Base-by-base conservation (phyloP, 2,888 invertebrate species). In the Euzetes globulus region DNA sequence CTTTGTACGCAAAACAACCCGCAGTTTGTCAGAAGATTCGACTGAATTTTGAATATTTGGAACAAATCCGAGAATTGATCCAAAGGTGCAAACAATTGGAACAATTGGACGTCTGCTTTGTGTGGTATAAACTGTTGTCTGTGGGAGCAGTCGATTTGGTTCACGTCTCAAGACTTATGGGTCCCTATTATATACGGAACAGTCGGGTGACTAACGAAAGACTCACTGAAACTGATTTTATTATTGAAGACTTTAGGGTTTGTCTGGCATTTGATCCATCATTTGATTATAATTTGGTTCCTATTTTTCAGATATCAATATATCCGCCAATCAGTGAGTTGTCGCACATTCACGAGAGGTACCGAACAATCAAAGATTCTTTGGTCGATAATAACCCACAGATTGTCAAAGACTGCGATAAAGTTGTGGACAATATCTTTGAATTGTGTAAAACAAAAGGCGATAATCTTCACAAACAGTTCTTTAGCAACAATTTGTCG, bases 331-430 rank as follows among this genome's bases (percentile, higher is more conserved):
- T 68, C 7, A 22, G 45, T 33, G 68, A 68, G 33, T 68, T 68
- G 45, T 68, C 68, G 19, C 41, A 68, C 68, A 68, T 68, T 33
- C 68, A 68, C 68, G 41, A 68, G 19, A 37, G 45, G 68, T 68
- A 68, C 22, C 68, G 41, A 6, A 17, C 25, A 22, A 37, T 68
- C 22, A 68, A 68, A 68, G 68, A 68, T 6, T n/a, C 5, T 17
- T 68, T 68, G 45, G 37, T 19, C 22, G 68, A 68, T 13, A n/a
- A 41, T 2, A 45, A 1, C 9, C 19, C 0, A n/a, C n/a, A 37
- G n/a, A 19, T 68, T 22, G 7, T 11, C 41, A 7, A 33, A 1
- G 15, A 37, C 1, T 41, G 37, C 19, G 22, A 68, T 45, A 37
- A 68, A 19, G 15, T 68, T 41, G 11, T 37, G 22, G 68, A 68